Base-by-base conservation (phyloP, 2,888 invertebrate genomes). In the Melanotus villosus region DNA sequence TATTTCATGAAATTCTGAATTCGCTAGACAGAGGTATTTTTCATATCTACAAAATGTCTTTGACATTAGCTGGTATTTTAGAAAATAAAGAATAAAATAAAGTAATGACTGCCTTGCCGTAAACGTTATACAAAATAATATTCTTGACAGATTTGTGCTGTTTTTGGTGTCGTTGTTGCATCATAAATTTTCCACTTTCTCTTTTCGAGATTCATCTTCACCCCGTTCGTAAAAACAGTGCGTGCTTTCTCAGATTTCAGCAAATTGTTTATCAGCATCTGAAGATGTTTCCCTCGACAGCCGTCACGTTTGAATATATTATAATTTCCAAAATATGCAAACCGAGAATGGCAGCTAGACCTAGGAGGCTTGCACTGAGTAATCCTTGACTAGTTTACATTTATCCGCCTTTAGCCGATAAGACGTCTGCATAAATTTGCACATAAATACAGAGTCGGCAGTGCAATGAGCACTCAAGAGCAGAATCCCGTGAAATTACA, bases 391-490 rank as follows among this genome's bases (percentile, higher is more conserved):
- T 68, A 57, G 67, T 68, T 68, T 68, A 69, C 72, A 69, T 69
- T 72, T 69, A 72, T 72, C 69, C 69, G 69, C 54, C 66, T 69
- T 72, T 72, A 69, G 63, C 54, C 69, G 72, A 72, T 72, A 68
- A 70, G 65, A 72, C 36, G 68, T 62, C 70, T 67, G 70, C 70
- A 70, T 72, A 72, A 59, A 72, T 72, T 72, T 72, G 63, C 72
- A 72, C 72, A 68, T 60, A 70, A 72, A 72, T 68, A 70, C 68
- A 59, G 65, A 59, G 68, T 57, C 65, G 63, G 50, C 66, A 52
- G 50, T 66, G 59, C 68, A 64, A 68, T 63, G 64, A 68, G 58
- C 68, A 68, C 54, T 68, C 68, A 68, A 68, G 43, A 64, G 45
- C 63, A 68, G 50, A 50, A 58, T 50, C 16, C 63, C 68, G 68